Evolutionary conservation across 2,113 vertebrate species (phyloP).

Genomic region (Oncorhynchus keta): DNA sequence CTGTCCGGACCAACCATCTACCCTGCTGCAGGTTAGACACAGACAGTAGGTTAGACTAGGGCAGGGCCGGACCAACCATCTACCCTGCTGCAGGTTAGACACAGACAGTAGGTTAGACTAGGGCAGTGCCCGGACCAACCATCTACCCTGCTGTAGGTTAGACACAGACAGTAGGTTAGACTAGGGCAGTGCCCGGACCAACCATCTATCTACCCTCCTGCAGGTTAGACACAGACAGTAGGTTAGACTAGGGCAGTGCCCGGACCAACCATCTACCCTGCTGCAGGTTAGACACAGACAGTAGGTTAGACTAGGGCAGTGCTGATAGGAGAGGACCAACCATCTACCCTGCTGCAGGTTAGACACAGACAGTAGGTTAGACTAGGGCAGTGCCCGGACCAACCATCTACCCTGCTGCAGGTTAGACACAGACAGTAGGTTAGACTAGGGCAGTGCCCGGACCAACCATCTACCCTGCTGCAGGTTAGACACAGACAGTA

Average conservation of each 20-base stretch:
- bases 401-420: slow-evolving; percentile 57
- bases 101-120: slow-evolving; percentile 1
- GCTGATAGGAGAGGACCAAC: too few relatives aligned
- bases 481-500: slow-evolving; percentile 7
- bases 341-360: slow-evolving; percentile 56
- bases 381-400: slow-evolving; percentile 7
- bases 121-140: slow-evolving; percentile 13
- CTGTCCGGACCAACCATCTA: slow-evolving; percentile 29
- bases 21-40: slow-evolving; percentile 54
- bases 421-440: slow-evolving; percentile 5
- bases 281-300: slow-evolving; percentile 42
- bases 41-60: slow-evolving; percentile 5
- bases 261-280: slow-evolving; percentile 48
- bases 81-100: slow-evolving; percentile 56
- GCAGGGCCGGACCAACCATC: slow-evolving; percentile 16
- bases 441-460: background rate
- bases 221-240: slow-evolving; percentile 7
- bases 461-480: slow-evolving; percentile 60
- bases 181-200: slow-evolving; percentile 12
- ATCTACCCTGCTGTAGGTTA: slow-evolving; percentile 56
- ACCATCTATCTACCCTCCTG: slow-evolving; percentile 56
- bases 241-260: background rate
- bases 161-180: slow-evolving; percentile 1
- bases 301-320: background rate
- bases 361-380: slow-evolving; percentile 1